phyloP scores from a whole-genome alignment of 1,140 invertebrate genomes.

The Leucophenga varia region DNA sequence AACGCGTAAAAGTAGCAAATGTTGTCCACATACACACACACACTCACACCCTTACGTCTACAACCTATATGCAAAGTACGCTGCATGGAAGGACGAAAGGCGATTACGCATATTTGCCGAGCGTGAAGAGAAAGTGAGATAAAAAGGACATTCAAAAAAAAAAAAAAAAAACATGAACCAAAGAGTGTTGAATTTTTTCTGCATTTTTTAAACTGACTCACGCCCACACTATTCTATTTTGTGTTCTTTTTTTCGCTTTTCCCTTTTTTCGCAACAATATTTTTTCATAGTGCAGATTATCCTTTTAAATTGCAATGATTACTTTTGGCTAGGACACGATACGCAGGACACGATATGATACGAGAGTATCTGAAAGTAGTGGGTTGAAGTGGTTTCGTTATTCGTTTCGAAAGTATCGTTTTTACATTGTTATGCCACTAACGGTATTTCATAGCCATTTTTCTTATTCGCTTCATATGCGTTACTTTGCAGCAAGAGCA shows the following conservation, averaged over 20 bases:
- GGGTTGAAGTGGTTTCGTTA: too few species aligned
- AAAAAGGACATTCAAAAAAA: not conserved
- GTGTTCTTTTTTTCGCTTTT: too few species aligned
- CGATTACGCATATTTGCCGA: not conserved
- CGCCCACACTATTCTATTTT: too few species aligned
- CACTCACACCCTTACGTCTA: slow-evolving; percentile 9
- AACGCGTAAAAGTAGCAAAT: slow-evolving; percentile 49
- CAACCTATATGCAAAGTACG: too few species aligned
- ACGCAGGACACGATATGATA: too few species aligned
- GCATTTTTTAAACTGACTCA: slow-evolving; percentile 25
- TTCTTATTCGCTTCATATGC: slow-evolving; percentile 37
- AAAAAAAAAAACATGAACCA: too few species aligned
- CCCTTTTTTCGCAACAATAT: too few species aligned
- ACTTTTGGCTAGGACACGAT: too few species aligned
- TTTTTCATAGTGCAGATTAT: slow-evolving; percentile 51
- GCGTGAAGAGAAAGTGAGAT: not conserved
- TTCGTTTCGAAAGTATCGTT: not conserved
- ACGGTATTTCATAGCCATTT: slow-evolving; percentile 49
- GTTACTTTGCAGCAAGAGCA: slow-evolving; percentile 16
- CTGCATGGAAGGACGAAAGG: slow-evolving; percentile 1
- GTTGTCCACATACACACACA: slow-evolving; percentile 43
- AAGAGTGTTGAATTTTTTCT: slow-evolving; percentile 22
- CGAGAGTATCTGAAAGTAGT: too few species aligned
- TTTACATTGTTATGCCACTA: slow-evolving; percentile 11
- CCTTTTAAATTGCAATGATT: slow-evolving; percentile 54